Evolutionary conservation across 2,797 vertebrate genomes (phyloP).

Genomic region (Girardinus metallicus): DNA sequence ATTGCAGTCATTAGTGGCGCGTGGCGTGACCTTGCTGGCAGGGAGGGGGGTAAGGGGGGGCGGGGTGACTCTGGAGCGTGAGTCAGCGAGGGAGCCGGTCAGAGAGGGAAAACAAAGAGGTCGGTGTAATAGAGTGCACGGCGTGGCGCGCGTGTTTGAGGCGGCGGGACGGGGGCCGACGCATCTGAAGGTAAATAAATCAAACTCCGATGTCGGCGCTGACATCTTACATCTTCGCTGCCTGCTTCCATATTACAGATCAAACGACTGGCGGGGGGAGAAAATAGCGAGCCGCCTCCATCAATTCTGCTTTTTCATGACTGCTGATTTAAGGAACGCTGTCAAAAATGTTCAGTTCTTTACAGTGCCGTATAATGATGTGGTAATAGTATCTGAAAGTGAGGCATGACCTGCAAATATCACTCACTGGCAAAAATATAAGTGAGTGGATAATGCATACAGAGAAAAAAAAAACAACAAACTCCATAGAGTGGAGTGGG

Average conservation of each 20-base stretch:
- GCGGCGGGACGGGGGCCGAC: constrained; percentile 17
- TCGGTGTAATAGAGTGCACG: constrained; percentile 23
- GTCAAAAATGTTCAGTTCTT: constrained; percentile 33
- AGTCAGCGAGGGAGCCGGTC: constrained; percentile 17
- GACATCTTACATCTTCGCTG: constrained; percentile 55
- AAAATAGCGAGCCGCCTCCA: constrained; percentile 31
- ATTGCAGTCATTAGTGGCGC: constrained; percentile 66
- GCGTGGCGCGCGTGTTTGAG: neutral
- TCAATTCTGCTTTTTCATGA: constrained; percentile 23
- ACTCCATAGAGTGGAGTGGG: constrained; percentile 3
- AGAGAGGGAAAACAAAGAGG: constrained; percentile 17
- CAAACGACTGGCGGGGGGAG: constrained; percentile 48
- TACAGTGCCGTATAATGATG: constrained; percentile 22
- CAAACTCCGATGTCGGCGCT: constrained; percentile 31
- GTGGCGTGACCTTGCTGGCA: constrained; percentile 62
- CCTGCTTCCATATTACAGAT: constrained; percentile 41
- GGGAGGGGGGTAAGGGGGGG: constrained; percentile 13
- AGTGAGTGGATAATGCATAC: constrained; percentile 23
- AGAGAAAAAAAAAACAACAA: constrained; percentile 6
- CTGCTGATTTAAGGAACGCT: constrained; percentile 49
- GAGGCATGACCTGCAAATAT: constrained; percentile 33
- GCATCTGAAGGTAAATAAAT: constrained; percentile 63
- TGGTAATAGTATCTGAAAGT: constrained; percentile 28
- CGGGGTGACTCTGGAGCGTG: constrained; percentile 3
- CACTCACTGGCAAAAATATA: constrained; percentile 10